Percentiles rank a stretch among this genome's conserved stretches.
Evolutionary conservation across 2,113 vertebrate species (phyloP).

Genomic region (Hippocampus abdominalis): DNA sequence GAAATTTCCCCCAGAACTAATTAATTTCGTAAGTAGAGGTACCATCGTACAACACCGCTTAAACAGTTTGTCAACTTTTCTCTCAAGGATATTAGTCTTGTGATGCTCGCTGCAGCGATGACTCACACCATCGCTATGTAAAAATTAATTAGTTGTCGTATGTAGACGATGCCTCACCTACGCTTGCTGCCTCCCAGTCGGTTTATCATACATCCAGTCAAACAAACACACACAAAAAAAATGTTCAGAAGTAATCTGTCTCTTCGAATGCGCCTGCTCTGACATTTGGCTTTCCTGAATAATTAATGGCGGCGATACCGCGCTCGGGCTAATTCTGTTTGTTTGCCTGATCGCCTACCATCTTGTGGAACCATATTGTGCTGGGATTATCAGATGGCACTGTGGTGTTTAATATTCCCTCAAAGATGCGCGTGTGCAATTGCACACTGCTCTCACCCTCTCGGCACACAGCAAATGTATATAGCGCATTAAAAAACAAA

Average conservation of each 20-base stretch:
- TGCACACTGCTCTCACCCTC: too few species aligned
- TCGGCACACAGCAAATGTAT: too few species aligned
- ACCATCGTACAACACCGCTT: too few species aligned
- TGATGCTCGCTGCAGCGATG: neutral
- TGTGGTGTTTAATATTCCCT: neutral
- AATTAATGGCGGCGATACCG: neutral
- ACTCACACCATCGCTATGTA: neutral
- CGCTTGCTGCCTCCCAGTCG: neutral
- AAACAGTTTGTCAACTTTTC: neutral
- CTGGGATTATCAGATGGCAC: neutral
- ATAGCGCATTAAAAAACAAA: too few species aligned
- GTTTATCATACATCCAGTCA: neutral
- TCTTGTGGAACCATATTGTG: neutral
- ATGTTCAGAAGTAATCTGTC: neutral
- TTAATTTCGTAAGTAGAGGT: too few species aligned
- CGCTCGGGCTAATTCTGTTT: neutral
- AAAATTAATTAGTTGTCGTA: neutral
- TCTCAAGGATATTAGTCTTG: neutral
- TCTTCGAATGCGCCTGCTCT: neutral
- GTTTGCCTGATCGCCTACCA: neutral
- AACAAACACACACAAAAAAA: neutral
- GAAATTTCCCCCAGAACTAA: too few species aligned
- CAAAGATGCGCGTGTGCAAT: neutral
- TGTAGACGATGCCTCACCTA: neutral
- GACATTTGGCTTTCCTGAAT: neutral